A percentile compares a stretch with the other conserved stretches of the same genome.
Evolutionary conservation across 2,797 vertebrate genomes (phyloP).

Genomic region (Taenioides sp.): DNA sequence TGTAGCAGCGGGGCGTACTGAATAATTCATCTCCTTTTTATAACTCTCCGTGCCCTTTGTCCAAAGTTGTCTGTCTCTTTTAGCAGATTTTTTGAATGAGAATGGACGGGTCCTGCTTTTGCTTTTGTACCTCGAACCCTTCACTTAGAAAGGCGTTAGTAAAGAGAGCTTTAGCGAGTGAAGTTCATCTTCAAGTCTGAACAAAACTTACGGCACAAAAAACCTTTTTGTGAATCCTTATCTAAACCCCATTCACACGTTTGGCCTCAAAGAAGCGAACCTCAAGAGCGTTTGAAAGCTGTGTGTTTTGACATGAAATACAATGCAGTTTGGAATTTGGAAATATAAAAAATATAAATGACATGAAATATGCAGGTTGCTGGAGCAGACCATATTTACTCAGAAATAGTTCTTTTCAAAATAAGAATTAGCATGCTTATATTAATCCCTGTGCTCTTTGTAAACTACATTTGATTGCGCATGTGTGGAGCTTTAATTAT

Average conservation of each 20-base stretch:
- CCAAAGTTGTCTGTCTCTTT: constrained; percentile 73
- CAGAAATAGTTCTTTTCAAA: neutral
- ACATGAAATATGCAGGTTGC: constrained; percentile 3
- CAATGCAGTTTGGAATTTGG: neutral
- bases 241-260: constrained; percentile 50
- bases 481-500: constrained; percentile 15
- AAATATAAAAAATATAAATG: constrained; percentile 7
- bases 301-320: constrained; percentile 9
- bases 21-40: constrained; percentile 86
- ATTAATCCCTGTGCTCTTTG: neutral
- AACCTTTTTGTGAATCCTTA: constrained; percentile 61
- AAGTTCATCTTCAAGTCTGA: constrained; percentile 91
- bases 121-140: constrained; percentile 81
- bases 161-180: constrained; percentile 77
- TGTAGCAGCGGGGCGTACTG: constrained; percentile 86
- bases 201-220: constrained; percentile 44
- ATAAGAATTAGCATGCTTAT: constrained; percentile 4
- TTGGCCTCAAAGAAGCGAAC: constrained; percentile 46
- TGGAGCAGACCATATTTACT: neutral
- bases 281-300: constrained; percentile 31
- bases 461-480: constrained; percentile 2
- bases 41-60: constrained; percentile 83
- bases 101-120: constrained; percentile 79
- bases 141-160: constrained; percentile 77
- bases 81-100: constrained; percentile 80